A percentile compares a stretch with the other conserved stretches of the same genome.
phyloP scores from a whole-genome alignment of 2,888 invertebrate genomes.

The Heterodera filipjevi region DNA sequence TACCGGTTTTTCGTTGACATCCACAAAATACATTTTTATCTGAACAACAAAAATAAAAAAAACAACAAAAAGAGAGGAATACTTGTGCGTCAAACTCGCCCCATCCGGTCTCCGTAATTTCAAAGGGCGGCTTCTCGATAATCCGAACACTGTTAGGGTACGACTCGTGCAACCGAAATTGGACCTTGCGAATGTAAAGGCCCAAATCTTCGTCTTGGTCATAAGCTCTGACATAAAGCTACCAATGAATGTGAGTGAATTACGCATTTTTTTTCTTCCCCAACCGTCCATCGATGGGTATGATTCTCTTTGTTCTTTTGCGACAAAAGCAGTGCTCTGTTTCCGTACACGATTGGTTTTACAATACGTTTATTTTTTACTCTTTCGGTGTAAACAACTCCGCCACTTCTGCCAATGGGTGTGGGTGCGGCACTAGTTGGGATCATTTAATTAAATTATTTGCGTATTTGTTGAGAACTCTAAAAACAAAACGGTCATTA shows the following conservation, averaged over 20 bases:
- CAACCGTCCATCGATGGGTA: constrained; percentile 88
- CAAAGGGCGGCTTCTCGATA: constrained; percentile 91
- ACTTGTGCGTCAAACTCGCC: constrained; percentile 84
- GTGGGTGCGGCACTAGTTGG: neutral
- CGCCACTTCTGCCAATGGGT: constrained; percentile 13
- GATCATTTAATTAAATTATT: too few relatives aligned
- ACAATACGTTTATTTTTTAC: constrained; percentile 71
- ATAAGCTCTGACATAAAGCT: constrained; percentile 72
- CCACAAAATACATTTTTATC: constrained; percentile 94
- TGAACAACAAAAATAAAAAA: constrained; percentile 76
- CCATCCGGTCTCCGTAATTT: constrained; percentile 97
- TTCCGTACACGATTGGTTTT: constrained; percentile 94
- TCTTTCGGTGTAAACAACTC: constrained; percentile 43
- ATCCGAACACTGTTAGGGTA: constrained; percentile 85
- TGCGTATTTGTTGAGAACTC: too few relatives aligned
- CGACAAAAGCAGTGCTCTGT: constrained; percentile 73
- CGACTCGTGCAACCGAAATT: constrained; percentile 84
- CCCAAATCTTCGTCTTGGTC: constrained; percentile 68
- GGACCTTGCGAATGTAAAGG: constrained; percentile 56
- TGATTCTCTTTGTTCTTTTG: constrained; percentile 74
- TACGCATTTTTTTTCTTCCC: neutral
- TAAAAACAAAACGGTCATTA: too few relatives aligned
- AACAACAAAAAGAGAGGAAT: constrained; percentile 77
- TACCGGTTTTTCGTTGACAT: constrained; percentile 90
- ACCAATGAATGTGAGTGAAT: neutral